These are phyloP conservation scores for Anthophora plumipes DNA, from an alignment of 2,888 invertebrate genomes.

Conservation along the genomic window DNA sequence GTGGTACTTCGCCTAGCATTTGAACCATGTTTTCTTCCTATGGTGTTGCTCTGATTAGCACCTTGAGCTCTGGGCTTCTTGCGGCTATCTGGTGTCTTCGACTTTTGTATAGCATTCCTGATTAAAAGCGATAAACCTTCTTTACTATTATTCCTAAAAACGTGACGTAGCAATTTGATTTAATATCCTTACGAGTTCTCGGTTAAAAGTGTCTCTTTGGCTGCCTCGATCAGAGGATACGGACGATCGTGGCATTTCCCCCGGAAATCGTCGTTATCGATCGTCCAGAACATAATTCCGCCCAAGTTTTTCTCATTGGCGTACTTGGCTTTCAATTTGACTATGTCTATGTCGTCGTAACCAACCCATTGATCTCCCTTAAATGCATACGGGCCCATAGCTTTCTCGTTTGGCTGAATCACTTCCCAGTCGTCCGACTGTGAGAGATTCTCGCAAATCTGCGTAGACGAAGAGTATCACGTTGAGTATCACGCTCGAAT, in stretches of 20 bases:
- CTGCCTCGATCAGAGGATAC: conserved; percentile 96
- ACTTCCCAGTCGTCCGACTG: conserved; percentile 93
- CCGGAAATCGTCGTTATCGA: conserved; percentile 97
- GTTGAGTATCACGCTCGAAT: neutral
- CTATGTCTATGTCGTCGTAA: conserved; percentile 94
- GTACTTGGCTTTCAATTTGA: conserved; percentile 92
- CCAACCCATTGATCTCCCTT: conserved; percentile 97
- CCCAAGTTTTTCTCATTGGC: conserved; percentile 94
- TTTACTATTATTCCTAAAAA: neutral
- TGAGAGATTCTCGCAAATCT: conserved; percentile 93
- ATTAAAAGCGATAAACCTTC: neutral
- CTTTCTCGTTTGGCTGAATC: conserved; percentile 91
- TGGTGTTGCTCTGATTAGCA: conserved; percentile 58
- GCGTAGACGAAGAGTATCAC: neutral
- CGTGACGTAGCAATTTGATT: neutral
- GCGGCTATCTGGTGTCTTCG: conserved; percentile 58
- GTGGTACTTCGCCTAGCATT: conserved; percentile 69
- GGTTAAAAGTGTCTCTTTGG: conserved; percentile 92
- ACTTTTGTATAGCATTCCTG: conserved; percentile 59
- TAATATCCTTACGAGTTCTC: conserved; percentile 86
- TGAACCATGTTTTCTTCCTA: conserved; percentile 4
- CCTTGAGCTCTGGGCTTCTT: conserved; percentile 68
- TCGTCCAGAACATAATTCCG: conserved; percentile 97
- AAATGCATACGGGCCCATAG: conserved; percentile 96
- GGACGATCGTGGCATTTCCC: conserved; percentile 94